These are phyloP conservation scores for Hemiprocne comata DNA, from an alignment of 2,113 vertebrate genomes.

Conservation along the genomic window DNA sequence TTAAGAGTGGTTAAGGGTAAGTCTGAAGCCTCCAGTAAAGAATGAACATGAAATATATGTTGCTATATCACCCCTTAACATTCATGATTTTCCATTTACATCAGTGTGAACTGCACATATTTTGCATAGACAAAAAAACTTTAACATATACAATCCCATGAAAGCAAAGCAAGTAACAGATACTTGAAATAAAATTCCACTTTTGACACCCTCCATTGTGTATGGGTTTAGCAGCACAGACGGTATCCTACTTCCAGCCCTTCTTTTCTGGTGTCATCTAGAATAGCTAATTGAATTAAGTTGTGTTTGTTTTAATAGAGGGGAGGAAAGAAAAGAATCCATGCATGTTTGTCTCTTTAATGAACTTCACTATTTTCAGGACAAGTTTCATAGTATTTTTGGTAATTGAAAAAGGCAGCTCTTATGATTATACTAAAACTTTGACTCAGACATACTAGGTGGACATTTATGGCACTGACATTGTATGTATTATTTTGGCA, in stretches of 20 bases:
- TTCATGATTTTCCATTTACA: not conserved
- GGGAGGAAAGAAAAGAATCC: not conserved
- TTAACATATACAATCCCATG: not conserved
- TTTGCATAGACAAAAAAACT: not conserved
- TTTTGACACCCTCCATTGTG: not conserved
- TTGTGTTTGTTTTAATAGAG: not conserved
- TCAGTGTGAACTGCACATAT: not conserved
- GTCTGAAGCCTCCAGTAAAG: not conserved
- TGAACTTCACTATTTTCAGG: not conserved
- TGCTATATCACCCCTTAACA: not conserved
- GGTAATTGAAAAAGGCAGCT: constrained; percentile 3
- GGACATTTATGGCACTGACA: not conserved
- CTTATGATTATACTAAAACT: not conserved
- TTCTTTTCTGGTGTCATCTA: not conserved
- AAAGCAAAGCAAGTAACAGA: constrained; percentile 24
- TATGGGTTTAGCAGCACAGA: not conserved
- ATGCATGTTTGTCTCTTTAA: not conserved
- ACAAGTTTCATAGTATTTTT: not conserved
- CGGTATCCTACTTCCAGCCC: not conserved
- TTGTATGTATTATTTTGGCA: not conserved
- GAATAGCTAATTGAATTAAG: not conserved
- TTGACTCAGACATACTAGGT: not conserved
- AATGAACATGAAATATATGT: not conserved
- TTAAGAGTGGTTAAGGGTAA: not conserved
- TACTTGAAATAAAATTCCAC: not conserved